These are phyloP conservation scores for Alauda arvensis DNA, from an alignment of 2,797 vertebrate species.

Conservation along the genomic window DNA sequence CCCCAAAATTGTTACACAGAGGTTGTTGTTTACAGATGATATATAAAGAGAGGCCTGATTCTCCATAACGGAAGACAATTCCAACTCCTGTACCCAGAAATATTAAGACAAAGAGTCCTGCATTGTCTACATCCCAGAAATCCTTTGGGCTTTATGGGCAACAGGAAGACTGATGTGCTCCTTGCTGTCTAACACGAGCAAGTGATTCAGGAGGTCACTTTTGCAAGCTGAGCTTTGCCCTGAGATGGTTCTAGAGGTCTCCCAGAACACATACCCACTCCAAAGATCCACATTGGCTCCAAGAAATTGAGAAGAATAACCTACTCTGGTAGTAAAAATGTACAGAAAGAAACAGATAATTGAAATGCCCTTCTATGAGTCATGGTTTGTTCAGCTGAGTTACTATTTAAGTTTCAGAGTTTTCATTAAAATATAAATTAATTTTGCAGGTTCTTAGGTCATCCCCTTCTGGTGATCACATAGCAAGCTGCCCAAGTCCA, in stretches of 20 bases:
- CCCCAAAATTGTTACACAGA: neutral
- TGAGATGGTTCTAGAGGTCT: neutral
- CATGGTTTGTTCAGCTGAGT: fast-evolving
- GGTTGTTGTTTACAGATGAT: neutral
- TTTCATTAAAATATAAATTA: neutral
- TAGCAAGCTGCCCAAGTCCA: neutral
- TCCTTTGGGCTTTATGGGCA: neutral
- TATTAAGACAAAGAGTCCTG: neutral
- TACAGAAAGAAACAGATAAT: neutral
- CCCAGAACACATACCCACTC: neutral
- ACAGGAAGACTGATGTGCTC: neutral
- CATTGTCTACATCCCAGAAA: neutral
- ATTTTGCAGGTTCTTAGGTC: neutral
- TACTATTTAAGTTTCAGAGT: neutral
- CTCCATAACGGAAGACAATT: neutral
- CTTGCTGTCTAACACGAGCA: neutral
- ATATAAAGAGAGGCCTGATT: neutral
- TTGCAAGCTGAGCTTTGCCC: neutral
- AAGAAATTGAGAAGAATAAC: neutral
- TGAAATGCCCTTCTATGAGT: neutral
- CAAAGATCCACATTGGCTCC: neutral
- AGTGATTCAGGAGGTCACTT: neutral
- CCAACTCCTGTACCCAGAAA: neutral
- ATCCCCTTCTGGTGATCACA: neutral
- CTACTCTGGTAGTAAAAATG: neutral